Conservation (phyloP, 2,888 invertebrate species). For the Himalopsyche tibetana region DNA sequence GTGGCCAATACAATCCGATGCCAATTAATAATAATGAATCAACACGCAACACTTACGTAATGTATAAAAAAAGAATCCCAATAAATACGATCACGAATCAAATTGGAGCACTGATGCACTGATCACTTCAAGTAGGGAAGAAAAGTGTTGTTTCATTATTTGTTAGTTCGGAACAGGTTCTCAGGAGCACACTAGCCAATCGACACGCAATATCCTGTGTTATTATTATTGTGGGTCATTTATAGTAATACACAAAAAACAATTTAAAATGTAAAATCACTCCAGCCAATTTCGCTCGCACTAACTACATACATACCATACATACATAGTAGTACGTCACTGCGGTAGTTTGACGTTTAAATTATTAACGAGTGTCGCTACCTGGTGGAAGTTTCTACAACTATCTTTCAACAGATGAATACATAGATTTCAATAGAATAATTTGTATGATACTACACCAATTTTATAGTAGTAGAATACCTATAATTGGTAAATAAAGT, state of each 20-base stretch:
- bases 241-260: conserved; percentile 19
- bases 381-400: not conserved
- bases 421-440: too few species aligned
- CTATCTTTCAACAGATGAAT: too few species aligned
- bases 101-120: conserved; percentile 41
- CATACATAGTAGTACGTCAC: conserved; percentile 29
- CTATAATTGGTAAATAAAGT: too few species aligned
- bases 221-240: conserved; percentile 16
- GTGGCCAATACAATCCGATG: conserved; percentile 10
- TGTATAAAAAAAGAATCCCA: conserved; percentile 39
- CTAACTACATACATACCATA: not conserved
- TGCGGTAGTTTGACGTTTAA: conserved; percentile 45
- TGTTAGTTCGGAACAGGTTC: not conserved
- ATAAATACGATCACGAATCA: conserved; percentile 47
- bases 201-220: not conserved
- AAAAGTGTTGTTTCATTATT: conserved; percentile 15
- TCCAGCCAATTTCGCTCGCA: not conserved
- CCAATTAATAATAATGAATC: conserved; percentile 28
- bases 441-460: too few species aligned
- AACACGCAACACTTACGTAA: conserved; percentile 51
- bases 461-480: too few species aligned
- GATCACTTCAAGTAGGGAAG: conserved; percentile 36
- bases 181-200: not conserved
- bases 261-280: conserved; percentile 37
- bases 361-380: conserved; percentile 2